Evolutionary conservation across 2,113 vertebrate genomes (phyloP).

Genomic region (Salminus brasiliensis): DNA sequence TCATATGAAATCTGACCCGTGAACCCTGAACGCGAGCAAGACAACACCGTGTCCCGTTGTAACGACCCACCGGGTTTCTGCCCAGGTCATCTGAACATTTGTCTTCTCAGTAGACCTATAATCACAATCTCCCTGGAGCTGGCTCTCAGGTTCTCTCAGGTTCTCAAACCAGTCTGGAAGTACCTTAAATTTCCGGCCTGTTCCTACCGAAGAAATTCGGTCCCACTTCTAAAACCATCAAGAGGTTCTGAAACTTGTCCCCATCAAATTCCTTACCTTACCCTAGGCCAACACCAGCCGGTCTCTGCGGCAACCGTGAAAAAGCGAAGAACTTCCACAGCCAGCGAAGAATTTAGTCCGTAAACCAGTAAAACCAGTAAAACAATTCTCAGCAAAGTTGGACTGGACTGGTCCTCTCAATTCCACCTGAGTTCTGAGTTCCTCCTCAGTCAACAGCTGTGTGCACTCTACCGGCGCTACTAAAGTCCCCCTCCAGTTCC

Average conservation of each 20-base stretch:
- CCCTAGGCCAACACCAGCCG: background rate
- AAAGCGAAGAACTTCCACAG: background rate
- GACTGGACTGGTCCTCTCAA: background rate
- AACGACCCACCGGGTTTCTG: too few species aligned
- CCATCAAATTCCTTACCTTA: conserved; percentile 2
- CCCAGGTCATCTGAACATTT: background rate
- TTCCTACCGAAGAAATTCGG: too few species aligned
- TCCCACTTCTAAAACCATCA: too few species aligned
- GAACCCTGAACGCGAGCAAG: background rate
- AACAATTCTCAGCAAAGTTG: background rate
- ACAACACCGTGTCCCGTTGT: too few species aligned
- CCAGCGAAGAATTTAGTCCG: background rate
- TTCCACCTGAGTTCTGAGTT: conserved; percentile 14
- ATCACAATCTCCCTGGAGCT: too few species aligned
- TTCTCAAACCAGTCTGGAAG: too few species aligned
- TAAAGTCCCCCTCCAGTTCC: conserved; percentile 73
- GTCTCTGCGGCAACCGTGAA: background rate
- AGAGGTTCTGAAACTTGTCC: too few species aligned
- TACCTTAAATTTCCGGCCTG: too few species aligned
- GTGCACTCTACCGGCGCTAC: background rate
- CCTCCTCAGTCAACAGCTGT: background rate
- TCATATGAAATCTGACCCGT: background rate
- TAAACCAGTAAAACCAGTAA: background rate
- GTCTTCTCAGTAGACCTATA: background rate
- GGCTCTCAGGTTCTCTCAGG: too few species aligned